Evolutionary conservation across 2,113 vertebrate species (phyloP).

Genomic region (Mola mola): DNA sequence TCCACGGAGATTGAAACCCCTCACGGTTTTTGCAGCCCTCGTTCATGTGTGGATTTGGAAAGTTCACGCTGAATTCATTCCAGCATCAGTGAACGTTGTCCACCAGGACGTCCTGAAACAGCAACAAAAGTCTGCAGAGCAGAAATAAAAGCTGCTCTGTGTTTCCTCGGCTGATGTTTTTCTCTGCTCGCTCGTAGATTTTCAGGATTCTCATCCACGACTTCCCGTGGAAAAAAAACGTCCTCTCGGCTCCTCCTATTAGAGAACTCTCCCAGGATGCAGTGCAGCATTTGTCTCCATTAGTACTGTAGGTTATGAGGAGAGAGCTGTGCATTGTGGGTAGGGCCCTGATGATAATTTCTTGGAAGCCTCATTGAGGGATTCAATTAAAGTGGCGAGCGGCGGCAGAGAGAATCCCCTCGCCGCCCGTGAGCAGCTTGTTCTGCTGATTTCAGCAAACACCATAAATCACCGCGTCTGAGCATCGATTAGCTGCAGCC

Average conservation of each 20-base stretch:
- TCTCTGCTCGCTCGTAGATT: background rate
- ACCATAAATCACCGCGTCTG: slow-evolving; percentile 59
- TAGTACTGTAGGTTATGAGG: slow-evolving; percentile 80
- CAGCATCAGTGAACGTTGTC: too few species aligned
- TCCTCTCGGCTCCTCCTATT: slow-evolving; percentile 64
- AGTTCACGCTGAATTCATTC: too few species aligned
- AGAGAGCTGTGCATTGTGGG: slow-evolving; percentile 64
- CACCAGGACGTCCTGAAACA: too few species aligned
- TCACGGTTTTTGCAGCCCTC: too few species aligned
- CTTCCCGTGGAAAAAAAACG: background rate
- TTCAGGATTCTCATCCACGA: too few species aligned
- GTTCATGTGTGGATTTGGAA: too few species aligned
- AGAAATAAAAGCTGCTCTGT: too few species aligned
- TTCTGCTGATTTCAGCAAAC: slow-evolving; percentile 68
- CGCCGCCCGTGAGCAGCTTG: slow-evolving; percentile 10
- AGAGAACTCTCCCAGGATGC: slow-evolving; percentile 78
- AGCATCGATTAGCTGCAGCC: slow-evolving; percentile 53
- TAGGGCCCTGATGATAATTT: slow-evolving; percentile 66
- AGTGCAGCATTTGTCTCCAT: slow-evolving; percentile 83
- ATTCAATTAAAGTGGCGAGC: slow-evolving; percentile 71
- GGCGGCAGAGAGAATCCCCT: slow-evolving; percentile 43
- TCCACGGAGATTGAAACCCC: too few species aligned
- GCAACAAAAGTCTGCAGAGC: too few species aligned
- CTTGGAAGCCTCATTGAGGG: slow-evolving; percentile 61
- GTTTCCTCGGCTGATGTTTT: too few species aligned